These are phyloP conservation scores for Lithophane socia DNA, from an alignment of 2,888 invertebrate species.

Conservation along the genomic window DNA sequence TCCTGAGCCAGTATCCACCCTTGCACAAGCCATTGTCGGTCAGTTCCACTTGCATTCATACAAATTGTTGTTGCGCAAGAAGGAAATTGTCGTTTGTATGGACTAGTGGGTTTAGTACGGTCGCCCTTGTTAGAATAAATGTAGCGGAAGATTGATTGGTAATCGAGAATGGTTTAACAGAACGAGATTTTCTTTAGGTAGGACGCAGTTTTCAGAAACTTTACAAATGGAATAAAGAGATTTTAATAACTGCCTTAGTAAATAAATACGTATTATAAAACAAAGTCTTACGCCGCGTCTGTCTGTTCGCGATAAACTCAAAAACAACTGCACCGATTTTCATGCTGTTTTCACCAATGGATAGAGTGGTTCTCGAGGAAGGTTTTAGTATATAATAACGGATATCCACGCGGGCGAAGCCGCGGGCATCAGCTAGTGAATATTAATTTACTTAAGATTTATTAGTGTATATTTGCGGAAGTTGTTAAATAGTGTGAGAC, in stretches of 20 bases:
- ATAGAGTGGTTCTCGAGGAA: too few relatives aligned
- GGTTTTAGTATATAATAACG: too few relatives aligned
- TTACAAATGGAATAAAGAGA: neutral
- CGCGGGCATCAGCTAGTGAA: too few relatives aligned
- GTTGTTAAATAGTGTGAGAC: constrained; percentile 14
- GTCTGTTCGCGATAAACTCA: too few relatives aligned
- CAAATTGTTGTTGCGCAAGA: constrained; percentile 74
- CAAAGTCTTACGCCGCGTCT: too few relatives aligned
- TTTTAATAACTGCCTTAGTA: neutral
- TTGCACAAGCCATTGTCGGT: constrained; percentile 84
- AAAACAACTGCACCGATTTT: too few relatives aligned
- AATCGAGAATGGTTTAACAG: constrained; percentile 32
- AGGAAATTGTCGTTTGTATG: constrained; percentile 68
- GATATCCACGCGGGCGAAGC: too few relatives aligned
- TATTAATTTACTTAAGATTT: constrained; percentile 7
- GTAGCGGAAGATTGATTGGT: constrained; percentile 53
- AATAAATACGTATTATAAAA: neutral
- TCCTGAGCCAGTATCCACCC: constrained; percentile 80
- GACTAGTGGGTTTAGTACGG: constrained; percentile 62
- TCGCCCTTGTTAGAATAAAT: constrained; percentile 59
- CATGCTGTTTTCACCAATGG: too few relatives aligned
- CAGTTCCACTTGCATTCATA: constrained; percentile 84
- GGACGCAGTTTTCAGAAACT: neutral
- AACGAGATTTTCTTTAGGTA: constrained; percentile 35
- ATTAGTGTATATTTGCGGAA: constrained; percentile 7